Conservation (phyloP, 2,888 invertebrate species). For the Polylopha cassiicola region DNA sequence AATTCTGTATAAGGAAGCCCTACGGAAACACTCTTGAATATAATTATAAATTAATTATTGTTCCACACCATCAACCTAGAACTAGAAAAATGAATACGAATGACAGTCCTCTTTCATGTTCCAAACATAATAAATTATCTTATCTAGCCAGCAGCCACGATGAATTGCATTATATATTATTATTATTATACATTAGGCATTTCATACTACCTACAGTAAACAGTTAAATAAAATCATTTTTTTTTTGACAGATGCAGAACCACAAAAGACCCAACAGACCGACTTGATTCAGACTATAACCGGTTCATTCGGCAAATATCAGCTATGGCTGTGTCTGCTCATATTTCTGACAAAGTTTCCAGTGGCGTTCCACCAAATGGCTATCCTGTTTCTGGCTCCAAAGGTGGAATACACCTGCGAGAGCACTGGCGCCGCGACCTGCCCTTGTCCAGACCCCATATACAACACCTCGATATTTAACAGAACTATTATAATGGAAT, state of each 20-base stretch:
- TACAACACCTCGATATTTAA: conserved; percentile 82
- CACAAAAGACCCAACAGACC: conserved; percentile 29
- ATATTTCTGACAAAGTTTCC: conserved; percentile 65
- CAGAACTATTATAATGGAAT: conserved; percentile 84
- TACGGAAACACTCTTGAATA: too few relatives aligned
- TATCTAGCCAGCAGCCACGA: too few relatives aligned
- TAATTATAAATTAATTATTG: too few relatives aligned
- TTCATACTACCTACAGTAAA: too few relatives aligned
- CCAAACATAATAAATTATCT: too few relatives aligned
- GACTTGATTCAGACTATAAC: conserved; percentile 60
- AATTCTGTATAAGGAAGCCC: too few relatives aligned
- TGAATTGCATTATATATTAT: too few relatives aligned
- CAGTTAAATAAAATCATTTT: too few relatives aligned
- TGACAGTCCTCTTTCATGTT: too few relatives aligned
- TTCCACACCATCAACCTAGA: too few relatives aligned
- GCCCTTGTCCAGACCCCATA: conserved; percentile 76
- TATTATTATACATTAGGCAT: neutral
- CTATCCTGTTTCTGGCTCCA: conserved; percentile 70
- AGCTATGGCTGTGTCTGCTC: conserved; percentile 56
- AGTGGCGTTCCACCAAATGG: conserved; percentile 71
- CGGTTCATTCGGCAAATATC: conserved; percentile 74
- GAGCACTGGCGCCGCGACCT: conserved; percentile 45
- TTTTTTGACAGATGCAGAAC: conserved; percentile 31
- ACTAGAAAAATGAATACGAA: too few relatives aligned
- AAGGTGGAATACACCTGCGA: conserved; percentile 50